Evolutionary conservation across 2,797 vertebrate species (phyloP), one percentile per base, ranked within the genome.

Genomic region (Sus cebifrons): DNA sequence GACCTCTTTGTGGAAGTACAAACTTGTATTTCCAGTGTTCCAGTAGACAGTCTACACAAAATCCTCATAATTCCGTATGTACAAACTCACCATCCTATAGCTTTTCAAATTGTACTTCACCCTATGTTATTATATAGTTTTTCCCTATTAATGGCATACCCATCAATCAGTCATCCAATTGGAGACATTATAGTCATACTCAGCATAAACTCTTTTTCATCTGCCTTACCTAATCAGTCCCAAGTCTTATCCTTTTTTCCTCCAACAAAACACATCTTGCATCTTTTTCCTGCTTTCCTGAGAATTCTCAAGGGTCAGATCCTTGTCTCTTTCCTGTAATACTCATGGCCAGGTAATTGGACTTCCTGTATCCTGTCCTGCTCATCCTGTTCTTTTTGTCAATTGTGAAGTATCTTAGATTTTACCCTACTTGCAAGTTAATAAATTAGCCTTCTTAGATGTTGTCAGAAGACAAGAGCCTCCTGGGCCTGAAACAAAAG

Each of bases 381-480:
- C 29, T 74, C 68, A 58, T 85, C 74, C 29, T 79, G 20, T 86
- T 89, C 65, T 91, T 82, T 67, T 93, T 70, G 75, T 94, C 67
- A 85, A 75, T 27, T 58, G 18, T 93, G 64, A 81, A 90, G 54
- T 71, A 15, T 62, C 71, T 91, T 84, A 71, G 27, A 70, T 88
- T 95, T 88, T 81, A 85, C 23, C 25, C 36, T 67, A 23, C 83
- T 73, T 86, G 29, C 40, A 54, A 84, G 36, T 6, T 89, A 82
- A 73, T 32, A 92, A 82, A 86, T 58, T 82, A 86, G 27, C 40
- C 36, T 64, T 87, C 78, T 77, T 62, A 73, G 65, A 23, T 92
- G 14, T 79, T 92, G 44, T 74, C 65, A 64, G n/a, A 86, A 92
- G 85, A 70, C 81, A 81, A 90, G 60, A 92, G 36, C 20, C 40